Evolutionary conservation across 2,113 vertebrate genomes (phyloP).

Genomic region (Melanostigma gelatinosum): DNA sequence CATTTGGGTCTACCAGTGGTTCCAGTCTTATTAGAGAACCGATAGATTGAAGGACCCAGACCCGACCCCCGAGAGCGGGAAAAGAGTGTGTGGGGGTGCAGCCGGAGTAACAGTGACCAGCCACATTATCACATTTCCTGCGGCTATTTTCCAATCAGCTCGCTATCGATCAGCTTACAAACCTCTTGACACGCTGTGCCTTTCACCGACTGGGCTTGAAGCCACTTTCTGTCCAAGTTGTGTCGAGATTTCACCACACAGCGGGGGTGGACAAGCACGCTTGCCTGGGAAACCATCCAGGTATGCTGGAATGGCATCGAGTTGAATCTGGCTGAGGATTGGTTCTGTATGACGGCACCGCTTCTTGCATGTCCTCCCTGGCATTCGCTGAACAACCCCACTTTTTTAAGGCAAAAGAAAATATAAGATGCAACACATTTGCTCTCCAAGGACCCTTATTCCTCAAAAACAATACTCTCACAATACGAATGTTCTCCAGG

Average conservation of each 20-base stretch:
- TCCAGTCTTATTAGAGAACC: conserved; percentile 59
- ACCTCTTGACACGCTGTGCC: conserved; percentile 47
- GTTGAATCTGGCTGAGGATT: conserved; percentile 15
- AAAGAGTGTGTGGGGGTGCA: conserved; percentile 16
- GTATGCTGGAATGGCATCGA: neutral
- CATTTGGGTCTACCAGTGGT: conserved; percentile 50
- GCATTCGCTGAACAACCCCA: neutral
- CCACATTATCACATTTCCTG: conserved; percentile 78
- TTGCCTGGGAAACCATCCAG: conserved; percentile 40
- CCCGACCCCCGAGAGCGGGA: conserved; percentile 25
- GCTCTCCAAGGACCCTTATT: neutral
- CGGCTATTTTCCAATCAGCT: conserved; percentile 77
- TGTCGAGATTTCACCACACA: conserved; percentile 45
- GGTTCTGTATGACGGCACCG: neutral
- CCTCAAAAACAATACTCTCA: neutral
- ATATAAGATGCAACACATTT: conserved; percentile 18
- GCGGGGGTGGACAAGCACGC: conserved; percentile 32
- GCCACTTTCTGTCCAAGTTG: conserved; percentile 60
- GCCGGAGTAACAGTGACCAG: conserved; percentile 51
- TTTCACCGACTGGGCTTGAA: conserved; percentile 58
- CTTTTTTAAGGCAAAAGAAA: conserved; percentile 8
- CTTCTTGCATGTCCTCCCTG: neutral
- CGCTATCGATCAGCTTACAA: conserved; percentile 64
- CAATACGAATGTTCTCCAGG: conserved; percentile 38
- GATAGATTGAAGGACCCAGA: conserved; percentile 55